Base-by-base conservation (phyloP, 2,113 vertebrate genomes). In the Dipodomys spectabilis region DNA sequence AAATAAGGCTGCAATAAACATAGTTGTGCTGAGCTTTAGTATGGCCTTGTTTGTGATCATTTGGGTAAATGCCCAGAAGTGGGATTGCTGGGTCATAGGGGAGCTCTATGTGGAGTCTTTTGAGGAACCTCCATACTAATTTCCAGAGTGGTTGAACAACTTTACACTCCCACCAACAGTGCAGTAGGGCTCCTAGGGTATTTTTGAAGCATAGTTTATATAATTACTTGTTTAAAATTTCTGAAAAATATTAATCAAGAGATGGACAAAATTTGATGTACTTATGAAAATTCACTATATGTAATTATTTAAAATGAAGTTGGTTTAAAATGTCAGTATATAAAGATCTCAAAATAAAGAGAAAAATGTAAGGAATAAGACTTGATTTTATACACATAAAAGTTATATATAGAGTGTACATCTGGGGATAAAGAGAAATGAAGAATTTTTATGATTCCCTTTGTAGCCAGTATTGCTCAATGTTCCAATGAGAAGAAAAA, bases 401-500 rank as follows among this genome's bases (percentile, higher is more conserved):
- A 49, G 8, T 20, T 67, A 4, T 78, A 39, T 45, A 27, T 15
- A 10, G 1, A 45, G n/a, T 30, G 5, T 18, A 7, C 39, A 5
- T n/a, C 27, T 88, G 28, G n/a, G 62, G 20, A 86, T 65, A 77
- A 73, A 92, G 8, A 7, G 65, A n/a, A 65, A 20, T 28, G 15
- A 78, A 88, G 45, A 79, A 9, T 16, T 85, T 90, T 82, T 81
- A 82, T 44, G 20, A 18, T 44, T 18, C 53, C 53, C 15, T 57
- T 57, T 57, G 15, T 57, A 57, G 4, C 15, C 4, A 18, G 53
- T 92, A 39, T 83, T 80, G 87, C 23, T 94, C 65, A 88, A 3
- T 79, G 13, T 88, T 86, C 44, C n/a, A 86, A 30, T 12, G n/a
- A 79, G 71, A 94, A 95, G 77, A 92, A 83, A 93, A 69, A 49